These are phyloP conservation scores for Vidua macroura DNA, from an alignment of 2,113 vertebrate species.

Conservation along the genomic window DNA sequence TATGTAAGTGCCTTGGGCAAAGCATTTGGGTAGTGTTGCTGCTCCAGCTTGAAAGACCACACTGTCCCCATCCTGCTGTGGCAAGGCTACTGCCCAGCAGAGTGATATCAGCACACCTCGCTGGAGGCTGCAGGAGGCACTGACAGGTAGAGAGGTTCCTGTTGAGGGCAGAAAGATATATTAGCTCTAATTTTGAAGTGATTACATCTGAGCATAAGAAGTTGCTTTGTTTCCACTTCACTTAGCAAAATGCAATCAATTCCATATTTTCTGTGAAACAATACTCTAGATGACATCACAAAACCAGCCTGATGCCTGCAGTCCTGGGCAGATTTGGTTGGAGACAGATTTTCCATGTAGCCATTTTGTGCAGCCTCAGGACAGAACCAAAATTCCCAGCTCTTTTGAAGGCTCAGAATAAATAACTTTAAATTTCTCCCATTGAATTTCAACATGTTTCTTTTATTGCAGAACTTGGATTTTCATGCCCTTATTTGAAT, in stretches of 20 bases:
- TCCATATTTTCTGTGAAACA: slow-evolving; percentile 63
- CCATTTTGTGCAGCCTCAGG: slow-evolving; percentile 16
- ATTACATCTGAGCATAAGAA: slow-evolving; percentile 24
- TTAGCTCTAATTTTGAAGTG: slow-evolving; percentile 7
- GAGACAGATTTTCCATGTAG: slow-evolving; percentile 35
- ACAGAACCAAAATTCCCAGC: slow-evolving; percentile 20
- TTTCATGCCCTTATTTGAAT: slow-evolving; percentile 63
- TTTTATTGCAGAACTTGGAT: slow-evolving; percentile 49
- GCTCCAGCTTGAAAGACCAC: neutral
- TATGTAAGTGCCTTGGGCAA: slow-evolving; percentile 16
- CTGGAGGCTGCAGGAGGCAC: neutral
- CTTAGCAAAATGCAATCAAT: slow-evolving; percentile 51
- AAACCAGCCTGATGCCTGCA: slow-evolving; percentile 47
- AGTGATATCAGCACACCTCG: neutral
- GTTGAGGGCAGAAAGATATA: neutral
- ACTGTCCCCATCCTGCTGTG: neutral
- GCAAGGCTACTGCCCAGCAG: accelerated
- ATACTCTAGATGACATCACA: slow-evolving; percentile 58
- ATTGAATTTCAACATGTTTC: slow-evolving; percentile 24
- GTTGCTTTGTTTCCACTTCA: slow-evolving; percentile 40
- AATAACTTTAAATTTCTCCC: slow-evolving; percentile 30
- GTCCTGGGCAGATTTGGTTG: slow-evolving; percentile 32
- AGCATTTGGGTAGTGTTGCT: neutral
- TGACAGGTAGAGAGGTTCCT: neutral
- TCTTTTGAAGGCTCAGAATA: slow-evolving; percentile 27